A percentile compares a stretch with the other conserved stretches of the same genome.
These are phyloP conservation scores for Ctenoplectra terminalis DNA, from an alignment of 1,140 invertebrate species.

Conservation along the genomic window DNA sequence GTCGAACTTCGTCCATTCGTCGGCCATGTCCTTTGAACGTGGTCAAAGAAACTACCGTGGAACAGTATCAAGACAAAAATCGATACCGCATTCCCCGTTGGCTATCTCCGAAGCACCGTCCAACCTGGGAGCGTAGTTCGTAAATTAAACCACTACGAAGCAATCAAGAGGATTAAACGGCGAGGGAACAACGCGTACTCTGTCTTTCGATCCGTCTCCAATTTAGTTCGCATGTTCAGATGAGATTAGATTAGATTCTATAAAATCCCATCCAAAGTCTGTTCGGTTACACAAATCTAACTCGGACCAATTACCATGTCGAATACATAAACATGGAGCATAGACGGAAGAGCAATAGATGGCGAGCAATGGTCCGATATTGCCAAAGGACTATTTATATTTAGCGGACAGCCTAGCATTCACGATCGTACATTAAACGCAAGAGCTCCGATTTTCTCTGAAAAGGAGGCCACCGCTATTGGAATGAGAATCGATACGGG, in stretches of 20 bases:
- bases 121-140: constrained; percentile 28
- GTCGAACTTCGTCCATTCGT: constrained; percentile 42
- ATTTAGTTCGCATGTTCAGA: too few relatives aligned
- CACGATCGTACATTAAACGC: constrained; percentile 17
- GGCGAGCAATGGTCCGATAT: neutral
- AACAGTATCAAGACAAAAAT: constrained; percentile 64
- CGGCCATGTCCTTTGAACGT: constrained; percentile 23
- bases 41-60: constrained; percentile 58
- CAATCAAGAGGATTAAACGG: constrained; percentile 41
- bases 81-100: constrained; percentile 50
- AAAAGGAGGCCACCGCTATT: constrained; percentile 46
- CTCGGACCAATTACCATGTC: neutral
- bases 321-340: neutral
- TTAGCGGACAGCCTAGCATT: neutral
- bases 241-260: constrained; percentile 27
- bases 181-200: constrained; percentile 6
- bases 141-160: constrained; percentile 50
- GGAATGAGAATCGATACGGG: constrained; percentile 46
- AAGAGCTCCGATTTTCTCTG: constrained; percentile 10
- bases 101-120: constrained; percentile 31
- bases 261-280: constrained; percentile 1
- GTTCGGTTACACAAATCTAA: neutral
- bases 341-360: neutral
- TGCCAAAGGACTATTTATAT: constrained; percentile 11
- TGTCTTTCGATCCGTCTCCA: constrained; percentile 14